A percentile compares a stretch with the other conserved stretches of the same genome.
These are phyloP conservation scores for Trachelipus rathkii DNA, from an alignment of 1,140 invertebrate species.

Conservation along the genomic window DNA sequence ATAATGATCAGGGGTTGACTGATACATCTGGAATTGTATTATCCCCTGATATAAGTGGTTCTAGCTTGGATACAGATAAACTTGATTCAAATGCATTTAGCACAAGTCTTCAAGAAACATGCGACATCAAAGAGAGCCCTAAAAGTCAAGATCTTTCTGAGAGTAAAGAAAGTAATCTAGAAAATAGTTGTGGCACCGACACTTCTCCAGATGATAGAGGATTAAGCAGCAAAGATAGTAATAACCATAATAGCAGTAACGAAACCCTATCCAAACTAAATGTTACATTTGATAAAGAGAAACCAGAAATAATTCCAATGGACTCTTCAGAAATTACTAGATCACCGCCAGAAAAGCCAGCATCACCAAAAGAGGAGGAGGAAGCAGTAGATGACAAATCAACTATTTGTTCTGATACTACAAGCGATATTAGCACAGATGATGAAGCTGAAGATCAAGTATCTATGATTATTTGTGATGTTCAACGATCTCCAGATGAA, in stretches of 20 bases:
- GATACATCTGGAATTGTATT: neutral
- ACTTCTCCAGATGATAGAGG: no score
- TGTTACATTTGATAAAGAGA: no score
- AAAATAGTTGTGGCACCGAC: no score
- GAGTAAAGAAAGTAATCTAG: no score
- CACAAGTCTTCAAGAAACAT: slow-evolving; percentile 1
- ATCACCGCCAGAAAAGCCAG: no score
- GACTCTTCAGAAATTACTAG: no score
- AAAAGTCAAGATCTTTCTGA: neutral
- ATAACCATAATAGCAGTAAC: no score
- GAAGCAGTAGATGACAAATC: no score
- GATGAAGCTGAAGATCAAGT: neutral
- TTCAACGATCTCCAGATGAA: neutral
- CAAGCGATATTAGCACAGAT: neutral
- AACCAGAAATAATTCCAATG: no score
- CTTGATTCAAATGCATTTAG: neutral
- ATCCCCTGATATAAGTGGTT: slow-evolving; percentile 5
- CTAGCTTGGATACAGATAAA: slow-evolving; percentile 1
- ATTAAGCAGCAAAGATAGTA: no score
- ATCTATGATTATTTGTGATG: neutral
- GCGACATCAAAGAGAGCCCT: neutral
- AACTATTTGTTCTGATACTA: neutral
- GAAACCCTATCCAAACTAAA: no score
- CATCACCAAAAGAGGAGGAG: no score
- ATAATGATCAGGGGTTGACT: neutral